These are phyloP conservation scores for Gryllus bimaculatus DNA, from an alignment of 1,140 invertebrate species.

Conservation along the genomic window DNA sequence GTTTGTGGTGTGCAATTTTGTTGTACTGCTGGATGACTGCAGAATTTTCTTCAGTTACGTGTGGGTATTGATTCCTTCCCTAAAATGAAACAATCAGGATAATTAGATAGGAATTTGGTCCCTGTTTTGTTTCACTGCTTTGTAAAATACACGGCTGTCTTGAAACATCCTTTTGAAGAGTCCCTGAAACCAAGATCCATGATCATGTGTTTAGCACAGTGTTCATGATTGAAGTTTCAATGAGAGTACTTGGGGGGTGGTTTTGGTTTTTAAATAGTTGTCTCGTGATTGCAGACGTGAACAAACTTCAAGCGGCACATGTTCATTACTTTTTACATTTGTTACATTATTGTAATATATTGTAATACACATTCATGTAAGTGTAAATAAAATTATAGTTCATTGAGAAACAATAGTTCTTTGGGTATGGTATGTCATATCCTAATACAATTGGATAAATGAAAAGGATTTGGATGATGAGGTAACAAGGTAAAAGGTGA, in stretches of 20 bases:
- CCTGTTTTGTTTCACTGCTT: not conserved
- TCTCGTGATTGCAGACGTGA: not conserved
- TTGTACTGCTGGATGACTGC: not conserved
- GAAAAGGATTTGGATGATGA: not conserved
- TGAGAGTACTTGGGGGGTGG: not conserved
- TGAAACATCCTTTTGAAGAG: not conserved
- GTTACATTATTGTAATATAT: conserved; percentile 6
- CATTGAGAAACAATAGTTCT: not conserved
- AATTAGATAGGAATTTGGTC: not conserved
- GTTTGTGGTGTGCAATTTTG: not conserved
- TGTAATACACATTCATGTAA: conserved; percentile 1
- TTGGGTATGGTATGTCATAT: not conserved
- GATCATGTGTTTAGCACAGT: not conserved
- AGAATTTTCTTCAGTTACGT: not conserved
- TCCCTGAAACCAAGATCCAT: not conserved
- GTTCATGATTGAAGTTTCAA: not conserved
- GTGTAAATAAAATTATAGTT: not conserved
- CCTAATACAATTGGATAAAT: not conserved
- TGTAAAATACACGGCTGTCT: not conserved
- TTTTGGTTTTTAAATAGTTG: not conserved
- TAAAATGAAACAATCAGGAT: not conserved
- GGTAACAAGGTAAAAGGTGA: not conserved
- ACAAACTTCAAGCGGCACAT: not conserved
- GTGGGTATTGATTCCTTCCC: not conserved
- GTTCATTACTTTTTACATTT: conserved; percentile 1